Evolutionary conservation across 1,140 invertebrate genomes (phyloP).

Genomic region (Conus betulinus): DNA sequence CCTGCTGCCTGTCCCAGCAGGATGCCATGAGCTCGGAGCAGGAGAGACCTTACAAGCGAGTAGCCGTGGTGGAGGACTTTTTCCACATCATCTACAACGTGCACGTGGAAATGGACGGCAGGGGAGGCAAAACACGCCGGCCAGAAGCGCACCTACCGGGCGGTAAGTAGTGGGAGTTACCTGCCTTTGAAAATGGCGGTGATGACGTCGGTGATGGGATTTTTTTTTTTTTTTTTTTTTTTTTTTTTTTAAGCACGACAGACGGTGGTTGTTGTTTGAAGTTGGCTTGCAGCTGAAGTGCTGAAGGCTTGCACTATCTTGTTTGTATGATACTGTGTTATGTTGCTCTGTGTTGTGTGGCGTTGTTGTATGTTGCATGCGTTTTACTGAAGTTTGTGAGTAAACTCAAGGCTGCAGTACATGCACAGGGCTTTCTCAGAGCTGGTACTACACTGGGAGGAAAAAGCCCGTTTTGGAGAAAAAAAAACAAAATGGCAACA

Average conservation of each 20-base stretch:
- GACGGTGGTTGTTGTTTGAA: too few relatives aligned
- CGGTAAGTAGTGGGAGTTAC: conserved; percentile 82
- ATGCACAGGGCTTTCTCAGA: too few relatives aligned
- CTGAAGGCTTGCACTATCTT: too few relatives aligned
- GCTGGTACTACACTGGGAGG: too few relatives aligned
- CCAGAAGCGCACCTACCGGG: conserved; percentile 96
- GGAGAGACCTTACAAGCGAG: conserved; percentile 85
- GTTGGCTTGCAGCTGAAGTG: too few relatives aligned
- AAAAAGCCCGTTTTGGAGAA: too few relatives aligned
- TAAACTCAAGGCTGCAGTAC: too few relatives aligned
- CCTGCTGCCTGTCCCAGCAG: conserved; percentile 24
- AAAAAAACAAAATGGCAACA: too few relatives aligned
- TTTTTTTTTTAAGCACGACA: background rate
- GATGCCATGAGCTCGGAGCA: conserved; percentile 49
- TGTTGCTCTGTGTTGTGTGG: too few relatives aligned
- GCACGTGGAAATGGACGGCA: conserved; percentile 91
- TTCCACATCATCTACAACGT: conserved; percentile 97
- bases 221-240: background rate
- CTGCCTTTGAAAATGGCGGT: background rate
- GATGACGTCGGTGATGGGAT: background rate
- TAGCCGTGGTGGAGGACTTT: conserved; percentile 97
- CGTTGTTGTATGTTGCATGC: too few relatives aligned
- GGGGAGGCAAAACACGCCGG: conserved; percentile 94
- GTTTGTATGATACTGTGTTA: too few relatives aligned
- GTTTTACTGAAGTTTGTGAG: too few relatives aligned